Evolutionary conservation across 2,888 invertebrate genomes (phyloP).

Genomic region (Invenusta paracnida): DNA sequence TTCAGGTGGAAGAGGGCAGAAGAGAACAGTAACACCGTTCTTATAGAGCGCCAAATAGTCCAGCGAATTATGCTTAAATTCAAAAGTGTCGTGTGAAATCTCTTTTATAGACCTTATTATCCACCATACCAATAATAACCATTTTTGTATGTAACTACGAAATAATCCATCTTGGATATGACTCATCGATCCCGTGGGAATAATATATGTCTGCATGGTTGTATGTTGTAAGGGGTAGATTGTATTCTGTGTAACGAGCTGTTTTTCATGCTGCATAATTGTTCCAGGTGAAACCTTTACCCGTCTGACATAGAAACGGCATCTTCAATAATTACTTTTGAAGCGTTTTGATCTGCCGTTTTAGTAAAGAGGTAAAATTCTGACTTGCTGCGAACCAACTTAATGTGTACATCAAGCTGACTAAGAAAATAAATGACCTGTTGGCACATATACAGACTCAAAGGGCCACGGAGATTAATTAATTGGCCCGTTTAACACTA

Average conservation of each 20-base stretch:
- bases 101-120: neutral
- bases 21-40: no score
- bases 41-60: no score
- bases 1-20: no score
- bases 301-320: no score
- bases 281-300: neutral
- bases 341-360: no score
- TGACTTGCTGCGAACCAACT: neutral
- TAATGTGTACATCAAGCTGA: neutral
- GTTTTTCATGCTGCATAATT: neutral
- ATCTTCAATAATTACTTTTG: no score
- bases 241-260: neutral
- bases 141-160: neutral
- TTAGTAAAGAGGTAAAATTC: no score
- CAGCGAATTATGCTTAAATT: no score
- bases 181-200: neutral
- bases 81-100: neutral
- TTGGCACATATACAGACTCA: no score
- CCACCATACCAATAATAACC: neutral
- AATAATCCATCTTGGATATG: neutral
- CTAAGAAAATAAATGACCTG: no score
- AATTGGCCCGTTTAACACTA: neutral
- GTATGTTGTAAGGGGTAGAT: neutral
- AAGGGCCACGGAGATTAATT: neutral
- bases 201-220: neutral